Percentiles rank a stretch among this genome's conserved stretches.
Conservation (phyloP, 1,140 invertebrate genomes). For the Caenorhabditis remanei region DNA sequence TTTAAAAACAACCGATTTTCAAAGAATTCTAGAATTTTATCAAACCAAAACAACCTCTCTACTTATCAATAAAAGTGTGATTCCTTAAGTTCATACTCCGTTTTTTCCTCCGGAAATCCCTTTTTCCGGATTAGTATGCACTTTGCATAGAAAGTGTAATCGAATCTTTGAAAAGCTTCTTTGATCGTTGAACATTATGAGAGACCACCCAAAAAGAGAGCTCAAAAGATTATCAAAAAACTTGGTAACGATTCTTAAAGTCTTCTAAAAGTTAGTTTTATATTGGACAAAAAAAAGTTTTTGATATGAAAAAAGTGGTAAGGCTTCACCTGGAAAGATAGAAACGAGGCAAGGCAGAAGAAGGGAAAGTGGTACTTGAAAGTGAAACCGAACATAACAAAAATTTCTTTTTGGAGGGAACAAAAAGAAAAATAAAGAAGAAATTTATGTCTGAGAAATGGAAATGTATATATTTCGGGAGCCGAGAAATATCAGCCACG, state of each 20-base stretch:
- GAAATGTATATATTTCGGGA: neutral
- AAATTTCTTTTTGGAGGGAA: neutral
- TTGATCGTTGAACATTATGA: neutral
- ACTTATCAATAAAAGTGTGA: no score
- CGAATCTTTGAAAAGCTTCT: neutral
- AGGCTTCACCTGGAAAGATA: neutral
- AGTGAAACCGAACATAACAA: conserved; percentile 16
- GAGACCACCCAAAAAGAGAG: neutral
- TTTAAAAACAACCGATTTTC: no score
- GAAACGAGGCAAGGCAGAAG: neutral
- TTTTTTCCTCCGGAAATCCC: neutral
- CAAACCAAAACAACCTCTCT: no score
- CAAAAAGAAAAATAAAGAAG: neutral
- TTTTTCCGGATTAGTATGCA: neutral
- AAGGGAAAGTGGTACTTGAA: conserved; percentile 13
- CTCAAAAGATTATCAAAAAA: conserved; percentile 1
- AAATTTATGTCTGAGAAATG: neutral
- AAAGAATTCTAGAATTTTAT: no score
- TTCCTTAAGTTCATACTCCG: no score
- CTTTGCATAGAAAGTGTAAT: neutral
- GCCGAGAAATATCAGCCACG: neutral
- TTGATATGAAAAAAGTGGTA: conserved; percentile 1
- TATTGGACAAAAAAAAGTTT: neutral
- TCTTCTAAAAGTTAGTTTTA: neutral
- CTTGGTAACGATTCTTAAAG: neutral